Evolutionary conservation across 2,797 vertebrate genomes (phyloP).

Genomic region (Pangasius mekongensis): DNA sequence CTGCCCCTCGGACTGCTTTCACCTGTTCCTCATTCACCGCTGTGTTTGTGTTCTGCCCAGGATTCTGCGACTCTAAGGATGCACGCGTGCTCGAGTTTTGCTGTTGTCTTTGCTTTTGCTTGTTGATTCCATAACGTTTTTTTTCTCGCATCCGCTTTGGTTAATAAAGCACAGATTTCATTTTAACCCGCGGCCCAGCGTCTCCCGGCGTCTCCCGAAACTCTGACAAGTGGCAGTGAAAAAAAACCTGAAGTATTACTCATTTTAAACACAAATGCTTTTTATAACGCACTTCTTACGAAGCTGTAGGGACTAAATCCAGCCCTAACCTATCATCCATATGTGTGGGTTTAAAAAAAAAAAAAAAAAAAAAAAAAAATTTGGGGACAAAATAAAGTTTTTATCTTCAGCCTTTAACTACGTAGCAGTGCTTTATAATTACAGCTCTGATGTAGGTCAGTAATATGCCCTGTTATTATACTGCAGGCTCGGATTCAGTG

Average conservation of each 20-base stretch:
- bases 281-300: not conserved
- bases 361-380: not conserved
- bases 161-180: not conserved
- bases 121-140: not conserved
- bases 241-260: not conserved
- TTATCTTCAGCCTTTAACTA: not conserved
- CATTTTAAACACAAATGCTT: not conserved
- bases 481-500: not conserved
- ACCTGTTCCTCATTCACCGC: not conserved
- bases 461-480: constrained; percentile 31
- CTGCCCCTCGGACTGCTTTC: not conserved
- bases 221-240: not conserved
- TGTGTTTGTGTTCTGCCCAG: not conserved
- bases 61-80: not conserved
- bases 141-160: not conserved
- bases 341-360: not conserved
- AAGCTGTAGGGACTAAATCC: not conserved
- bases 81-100: not conserved
- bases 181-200: not conserved
- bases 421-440: not conserved
- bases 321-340: not conserved
- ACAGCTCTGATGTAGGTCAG: constrained; percentile 26
- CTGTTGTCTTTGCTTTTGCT: too few species aligned
- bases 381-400: too few species aligned
- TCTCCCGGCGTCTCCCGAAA: not conserved